phyloP scores from a whole-genome alignment of 2,797 vertebrate genomes.

The Phataginus tricuspis region DNA sequence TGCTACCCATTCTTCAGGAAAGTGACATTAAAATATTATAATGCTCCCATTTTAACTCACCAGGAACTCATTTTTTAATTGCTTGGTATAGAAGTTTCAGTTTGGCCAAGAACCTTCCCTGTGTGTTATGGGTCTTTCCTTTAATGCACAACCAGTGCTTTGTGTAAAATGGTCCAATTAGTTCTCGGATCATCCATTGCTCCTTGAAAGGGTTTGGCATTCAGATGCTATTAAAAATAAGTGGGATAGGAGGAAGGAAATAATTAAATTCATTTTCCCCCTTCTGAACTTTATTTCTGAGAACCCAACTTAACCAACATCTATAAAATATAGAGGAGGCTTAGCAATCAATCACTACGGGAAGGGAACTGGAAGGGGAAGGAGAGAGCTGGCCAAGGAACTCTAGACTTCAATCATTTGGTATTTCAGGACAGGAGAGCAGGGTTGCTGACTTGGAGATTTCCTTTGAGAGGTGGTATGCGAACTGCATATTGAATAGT shows the following conservation, averaged over 20 bases:
- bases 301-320: constrained; percentile 61
- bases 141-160: background rate
- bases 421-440: background rate
- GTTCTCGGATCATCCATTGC: background rate
- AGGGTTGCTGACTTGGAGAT: constrained; percentile 23
- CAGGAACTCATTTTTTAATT: constrained; percentile 15
- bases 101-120: background rate
- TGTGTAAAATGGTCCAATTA: background rate
- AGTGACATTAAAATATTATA: background rate
- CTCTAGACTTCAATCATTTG: constrained; percentile 68
- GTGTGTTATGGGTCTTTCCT: background rate
- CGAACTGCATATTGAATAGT: constrained; percentile 35
- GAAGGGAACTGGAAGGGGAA: background rate
- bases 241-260: background rate
- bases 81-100: background rate
- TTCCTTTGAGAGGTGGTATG: constrained; percentile 50
- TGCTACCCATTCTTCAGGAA: background rate
- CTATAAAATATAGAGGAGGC: constrained; percentile 53
- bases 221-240: constrained; percentile 10
- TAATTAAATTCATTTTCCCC: constrained; percentile 61
- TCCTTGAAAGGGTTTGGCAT: constrained; percentile 6
- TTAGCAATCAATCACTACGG: constrained; percentile 59
- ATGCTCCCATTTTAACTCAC: background rate
- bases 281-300: constrained; percentile 74
- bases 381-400: constrained; percentile 51